These are phyloP conservation scores for Alethe diademata DNA, from an alignment of 2,113 vertebrate genomes.

Conservation along the genomic window DNA sequence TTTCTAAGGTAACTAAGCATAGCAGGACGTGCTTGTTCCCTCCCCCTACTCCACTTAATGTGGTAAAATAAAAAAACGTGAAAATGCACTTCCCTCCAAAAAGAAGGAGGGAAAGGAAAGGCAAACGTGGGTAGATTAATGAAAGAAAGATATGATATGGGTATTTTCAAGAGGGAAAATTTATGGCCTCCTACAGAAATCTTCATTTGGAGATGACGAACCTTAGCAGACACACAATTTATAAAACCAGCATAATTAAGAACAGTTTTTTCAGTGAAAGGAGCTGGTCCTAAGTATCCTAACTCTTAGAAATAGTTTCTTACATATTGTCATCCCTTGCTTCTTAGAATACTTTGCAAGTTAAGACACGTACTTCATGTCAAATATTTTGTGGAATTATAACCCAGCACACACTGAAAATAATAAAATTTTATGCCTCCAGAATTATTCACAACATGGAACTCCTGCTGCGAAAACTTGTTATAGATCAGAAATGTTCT, in stretches of 20 bases:
- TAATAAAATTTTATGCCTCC: constrained; percentile 64
- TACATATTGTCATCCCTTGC: neutral
- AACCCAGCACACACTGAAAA: constrained; percentile 43
- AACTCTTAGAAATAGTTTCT: neutral
- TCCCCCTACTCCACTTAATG: neutral
- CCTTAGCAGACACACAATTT: neutral
- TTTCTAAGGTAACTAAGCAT: neutral
- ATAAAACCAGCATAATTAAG: constrained; percentile 16
- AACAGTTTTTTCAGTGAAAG: constrained; percentile 10
- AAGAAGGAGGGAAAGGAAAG: neutral
- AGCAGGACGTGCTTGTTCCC: neutral
- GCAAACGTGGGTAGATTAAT: neutral
- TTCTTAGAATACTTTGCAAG: constrained; percentile 31
- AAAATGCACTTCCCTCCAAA: neutral
- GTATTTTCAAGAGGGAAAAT: neutral
- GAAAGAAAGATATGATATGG: neutral
- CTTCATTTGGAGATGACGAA: neutral
- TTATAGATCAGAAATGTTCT: constrained; percentile 66
- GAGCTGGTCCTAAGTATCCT: neutral
- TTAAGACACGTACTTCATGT: constrained; percentile 51
- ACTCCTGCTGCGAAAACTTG: constrained; percentile 63
- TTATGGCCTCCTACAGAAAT: constrained; percentile 6
- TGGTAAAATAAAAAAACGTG: neutral
- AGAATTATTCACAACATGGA: constrained; percentile 67
- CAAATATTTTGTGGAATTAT: constrained; percentile 51